Conservation (phyloP, 2,888 invertebrate genomes). For the Himalopsyche japonica region DNA sequence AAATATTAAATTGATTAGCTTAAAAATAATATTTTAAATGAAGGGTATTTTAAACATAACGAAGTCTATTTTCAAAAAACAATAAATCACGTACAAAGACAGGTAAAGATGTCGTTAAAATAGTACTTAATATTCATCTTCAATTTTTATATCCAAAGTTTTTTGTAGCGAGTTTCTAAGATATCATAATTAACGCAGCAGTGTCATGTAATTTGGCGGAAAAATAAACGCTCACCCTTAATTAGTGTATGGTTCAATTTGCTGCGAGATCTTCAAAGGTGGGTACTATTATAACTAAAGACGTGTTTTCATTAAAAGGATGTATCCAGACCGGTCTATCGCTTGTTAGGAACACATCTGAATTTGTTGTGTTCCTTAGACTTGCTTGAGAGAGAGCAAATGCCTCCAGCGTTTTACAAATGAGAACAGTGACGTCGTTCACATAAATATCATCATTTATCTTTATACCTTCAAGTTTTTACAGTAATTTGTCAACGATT, state of each 20-base stretch:
- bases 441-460: too few relatives aligned
- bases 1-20: too few relatives aligned
- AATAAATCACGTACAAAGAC: too few relatives aligned
- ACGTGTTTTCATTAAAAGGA: not conserved
- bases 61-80: too few relatives aligned
- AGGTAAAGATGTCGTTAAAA: too few relatives aligned
- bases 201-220: not conserved
- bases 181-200: not conserved
- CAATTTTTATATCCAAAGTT: too few relatives aligned
- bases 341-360: not conserved
- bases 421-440: not conserved
- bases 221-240: not conserved
- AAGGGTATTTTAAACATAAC: too few relatives aligned
- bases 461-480: too few relatives aligned
- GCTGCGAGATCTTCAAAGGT: not conserved
- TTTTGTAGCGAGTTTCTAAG: too few relatives aligned
- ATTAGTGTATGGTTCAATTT: not conserved
- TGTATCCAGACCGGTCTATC: not conserved
- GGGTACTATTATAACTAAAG: not conserved
- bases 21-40: too few relatives aligned
- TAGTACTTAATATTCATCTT: too few relatives aligned
- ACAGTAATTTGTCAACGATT: too few relatives aligned
- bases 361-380: not conserved
- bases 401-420: slow-evolving; percentile 1
- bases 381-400: not conserved